These are phyloP conservation scores for Poecilia gillii DNA, from an alignment of 2,797 vertebrate genomes.

Conservation along the genomic window DNA sequence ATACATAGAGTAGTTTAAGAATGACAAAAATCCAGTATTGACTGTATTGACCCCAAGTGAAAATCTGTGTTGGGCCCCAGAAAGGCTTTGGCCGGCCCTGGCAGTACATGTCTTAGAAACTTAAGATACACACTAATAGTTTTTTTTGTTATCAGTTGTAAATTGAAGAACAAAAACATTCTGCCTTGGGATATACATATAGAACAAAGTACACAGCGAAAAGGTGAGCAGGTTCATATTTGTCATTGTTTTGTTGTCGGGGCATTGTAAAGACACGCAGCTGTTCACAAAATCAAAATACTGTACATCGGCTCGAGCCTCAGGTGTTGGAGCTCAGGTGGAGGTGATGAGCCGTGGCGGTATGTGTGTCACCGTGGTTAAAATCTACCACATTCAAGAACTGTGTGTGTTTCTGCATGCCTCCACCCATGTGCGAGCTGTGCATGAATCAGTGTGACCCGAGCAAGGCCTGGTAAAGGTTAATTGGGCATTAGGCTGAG, in stretches of 20 bases:
- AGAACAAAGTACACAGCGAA: background rate
- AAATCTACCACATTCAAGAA: slow-evolving; percentile 31
- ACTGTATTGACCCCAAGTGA: too few species aligned
- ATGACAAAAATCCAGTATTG: too few species aligned
- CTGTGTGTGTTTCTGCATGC: slow-evolving; percentile 29
- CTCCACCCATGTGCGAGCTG: slow-evolving; percentile 28
- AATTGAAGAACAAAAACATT: background rate
- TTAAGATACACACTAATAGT: background rate
- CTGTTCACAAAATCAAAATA: slow-evolving; percentile 4
- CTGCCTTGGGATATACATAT: background rate
- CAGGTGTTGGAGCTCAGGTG: slow-evolving; percentile 57
- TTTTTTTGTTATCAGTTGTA: background rate
- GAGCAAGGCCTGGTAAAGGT: slow-evolving; percentile 77
- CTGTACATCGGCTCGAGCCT: slow-evolving; percentile 27
- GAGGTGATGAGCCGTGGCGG: slow-evolving; percentile 46
- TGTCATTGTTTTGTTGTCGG: background rate
- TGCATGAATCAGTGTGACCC: slow-evolving; percentile 33
- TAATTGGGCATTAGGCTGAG: slow-evolving; percentile 84
- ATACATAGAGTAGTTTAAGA: too few species aligned
- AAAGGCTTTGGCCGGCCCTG: too few species aligned
- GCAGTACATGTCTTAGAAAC: background rate
- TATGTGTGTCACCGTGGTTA: slow-evolving; percentile 15
- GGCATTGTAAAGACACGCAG: slow-evolving; percentile 8
- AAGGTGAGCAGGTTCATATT: background rate
- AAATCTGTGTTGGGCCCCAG: too few species aligned